These are phyloP conservation scores for Patella depressa DNA, from an alignment of 2,888 invertebrate species.

Conservation along the genomic window DNA sequence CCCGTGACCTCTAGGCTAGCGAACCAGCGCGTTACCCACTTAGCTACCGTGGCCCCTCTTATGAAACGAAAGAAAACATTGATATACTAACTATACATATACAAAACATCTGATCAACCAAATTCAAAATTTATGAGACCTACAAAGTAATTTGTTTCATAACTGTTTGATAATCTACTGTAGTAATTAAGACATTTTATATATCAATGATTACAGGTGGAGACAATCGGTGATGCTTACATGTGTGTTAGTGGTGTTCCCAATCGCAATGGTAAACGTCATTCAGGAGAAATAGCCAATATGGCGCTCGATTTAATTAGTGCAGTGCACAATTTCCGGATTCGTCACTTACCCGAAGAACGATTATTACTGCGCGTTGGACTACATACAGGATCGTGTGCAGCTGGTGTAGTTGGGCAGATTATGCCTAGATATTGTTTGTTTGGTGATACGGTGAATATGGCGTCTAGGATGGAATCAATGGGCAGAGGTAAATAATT, in stretches of 20 bases:
- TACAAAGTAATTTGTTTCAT: too few species aligned
- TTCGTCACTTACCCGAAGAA: constrained; percentile 60
- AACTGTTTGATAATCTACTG: too few species aligned
- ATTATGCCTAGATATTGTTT: constrained; percentile 65
- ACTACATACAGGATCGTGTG: constrained; percentile 66
- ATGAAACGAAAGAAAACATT: too few species aligned
- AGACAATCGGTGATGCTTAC: constrained; percentile 69
- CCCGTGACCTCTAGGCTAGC: too few species aligned
- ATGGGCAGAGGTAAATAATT: constrained; percentile 55
- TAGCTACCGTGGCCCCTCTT: too few species aligned
- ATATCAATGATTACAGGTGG: constrained; percentile 49
- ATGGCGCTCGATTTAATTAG: constrained; percentile 67
- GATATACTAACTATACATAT: too few species aligned
- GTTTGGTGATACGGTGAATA: constrained; percentile 65
- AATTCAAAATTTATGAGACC: too few species aligned
- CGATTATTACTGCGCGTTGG: constrained; percentile 63
- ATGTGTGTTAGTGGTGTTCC: constrained; percentile 69
- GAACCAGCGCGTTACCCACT: too few species aligned
- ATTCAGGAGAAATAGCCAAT: constrained; percentile 66
- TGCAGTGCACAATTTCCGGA: constrained; percentile 61
- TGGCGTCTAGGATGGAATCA: constrained; percentile 65
- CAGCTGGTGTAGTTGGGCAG: constrained; percentile 65
- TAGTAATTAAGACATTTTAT: too few species aligned
- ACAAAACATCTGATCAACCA: too few species aligned
- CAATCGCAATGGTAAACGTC: constrained; percentile 58